phyloP scores from a whole-genome alignment of 2,888 invertebrate species.

The Drosophila mimetica region DNA sequence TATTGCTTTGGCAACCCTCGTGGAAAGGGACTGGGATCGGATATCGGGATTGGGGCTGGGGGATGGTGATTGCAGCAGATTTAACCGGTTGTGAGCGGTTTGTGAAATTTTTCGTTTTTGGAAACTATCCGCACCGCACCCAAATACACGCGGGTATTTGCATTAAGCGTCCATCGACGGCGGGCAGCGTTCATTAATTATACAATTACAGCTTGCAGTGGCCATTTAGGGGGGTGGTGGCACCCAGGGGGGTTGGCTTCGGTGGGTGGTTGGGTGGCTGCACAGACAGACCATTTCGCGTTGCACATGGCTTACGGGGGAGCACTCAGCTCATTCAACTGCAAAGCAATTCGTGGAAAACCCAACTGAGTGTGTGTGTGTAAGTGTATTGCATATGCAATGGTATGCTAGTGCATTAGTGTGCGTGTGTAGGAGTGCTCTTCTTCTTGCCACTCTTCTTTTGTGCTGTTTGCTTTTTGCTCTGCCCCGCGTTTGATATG shows the following conservation, averaged over 20 bases:
- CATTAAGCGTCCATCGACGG: constrained; percentile 47
- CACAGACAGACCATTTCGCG: constrained; percentile 18
- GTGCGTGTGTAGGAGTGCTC: constrained; percentile 5
- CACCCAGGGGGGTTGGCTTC: not conserved
- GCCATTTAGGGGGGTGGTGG: constrained; percentile 27
- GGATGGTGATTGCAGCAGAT: constrained; percentile 28
- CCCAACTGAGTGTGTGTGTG: constrained; percentile 21
- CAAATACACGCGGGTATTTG: constrained; percentile 52
- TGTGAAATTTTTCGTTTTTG: constrained; percentile 13
- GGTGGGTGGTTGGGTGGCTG: not conserved
- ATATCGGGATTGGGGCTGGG: not conserved
- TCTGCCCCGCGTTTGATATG: constrained; percentile 52
- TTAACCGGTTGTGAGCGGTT: constrained; percentile 44
- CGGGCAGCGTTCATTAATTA: constrained; percentile 69
- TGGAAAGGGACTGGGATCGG: constrained; percentile 3
- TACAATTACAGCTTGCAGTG: constrained; percentile 69
- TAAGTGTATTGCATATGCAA: not conserved
- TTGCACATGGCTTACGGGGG: constrained; percentile 29
- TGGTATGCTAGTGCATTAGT: not conserved
- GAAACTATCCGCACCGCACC: constrained; percentile 45
- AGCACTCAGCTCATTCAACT: constrained; percentile 39
- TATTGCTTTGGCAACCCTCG: not conserved
- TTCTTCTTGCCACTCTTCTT: constrained; percentile 14
- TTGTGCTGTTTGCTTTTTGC: constrained; percentile 40
- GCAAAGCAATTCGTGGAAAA: constrained; percentile 57